A percentile compares a stretch with the other conserved stretches of the same genome.
Evolutionary conservation across 2,113 vertebrate genomes (phyloP).

Genomic region (Thamnaconus septentrionalis): DNA sequence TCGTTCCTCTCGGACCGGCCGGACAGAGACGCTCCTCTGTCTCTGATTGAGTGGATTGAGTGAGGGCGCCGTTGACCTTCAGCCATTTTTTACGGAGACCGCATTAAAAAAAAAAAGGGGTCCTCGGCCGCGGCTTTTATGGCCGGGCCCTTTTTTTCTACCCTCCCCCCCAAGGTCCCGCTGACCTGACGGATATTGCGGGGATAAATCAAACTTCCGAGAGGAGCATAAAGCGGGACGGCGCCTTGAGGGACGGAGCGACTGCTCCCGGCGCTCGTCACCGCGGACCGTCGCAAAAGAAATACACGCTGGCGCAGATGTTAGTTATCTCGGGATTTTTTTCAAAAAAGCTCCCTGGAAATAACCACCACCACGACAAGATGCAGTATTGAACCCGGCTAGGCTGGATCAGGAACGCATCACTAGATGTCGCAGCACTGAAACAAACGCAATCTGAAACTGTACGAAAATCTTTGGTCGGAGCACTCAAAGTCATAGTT

Average conservation of each 20-base stretch:
- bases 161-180: slow-evolving; percentile 63
- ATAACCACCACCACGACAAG: too few relatives aligned
- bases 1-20: too few relatives aligned
- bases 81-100: slow-evolving; percentile 68
- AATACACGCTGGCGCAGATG: too few relatives aligned
- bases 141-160: slow-evolving; percentile 64
- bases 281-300: not conserved
- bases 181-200: slow-evolving; percentile 72
- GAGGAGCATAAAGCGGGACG: slow-evolving; percentile 53
- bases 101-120: slow-evolving; percentile 60
- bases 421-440: too few relatives aligned
- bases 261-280: not conserved
- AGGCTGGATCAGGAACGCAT: too few relatives aligned
- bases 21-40: not conserved
- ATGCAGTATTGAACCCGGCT: too few relatives aligned
- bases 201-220: slow-evolving; percentile 74
- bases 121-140: too few relatives aligned
- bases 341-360: not conserved
- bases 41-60: slow-evolving; percentile 70
- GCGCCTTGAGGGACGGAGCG: slow-evolving; percentile 33
- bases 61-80: slow-evolving; percentile 65
- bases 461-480: too few relatives aligned
- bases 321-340: not conserved
- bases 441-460: too few relatives aligned
- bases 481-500: too few relatives aligned